A percentile compares a stretch with the other conserved stretches of the same genome.
phyloP scores from a whole-genome alignment of 2,113 vertebrate genomes.

The Vidua chalybeata region DNA sequence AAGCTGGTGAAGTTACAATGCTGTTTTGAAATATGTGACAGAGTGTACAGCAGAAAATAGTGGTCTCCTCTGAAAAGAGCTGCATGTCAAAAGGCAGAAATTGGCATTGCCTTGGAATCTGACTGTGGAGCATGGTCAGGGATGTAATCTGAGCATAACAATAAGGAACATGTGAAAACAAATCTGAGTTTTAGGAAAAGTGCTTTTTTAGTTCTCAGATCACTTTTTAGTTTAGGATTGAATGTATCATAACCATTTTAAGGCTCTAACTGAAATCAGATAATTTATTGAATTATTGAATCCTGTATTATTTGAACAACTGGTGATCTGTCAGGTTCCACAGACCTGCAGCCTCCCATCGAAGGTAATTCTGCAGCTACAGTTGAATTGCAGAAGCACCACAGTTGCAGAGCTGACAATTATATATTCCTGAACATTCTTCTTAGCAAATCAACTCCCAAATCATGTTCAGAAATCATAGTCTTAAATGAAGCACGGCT shows the following conservation, averaged over 20 bases:
- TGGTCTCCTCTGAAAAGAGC: not conserved
- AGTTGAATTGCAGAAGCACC: not conserved
- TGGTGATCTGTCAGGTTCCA: not conserved
- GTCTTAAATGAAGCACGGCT: slow-evolving; percentile 19
- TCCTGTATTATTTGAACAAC: not conserved
- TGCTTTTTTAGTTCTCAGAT: not conserved
- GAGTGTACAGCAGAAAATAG: not conserved
- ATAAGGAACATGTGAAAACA: rapidly evolving
- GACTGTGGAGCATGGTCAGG: rapidly evolving
- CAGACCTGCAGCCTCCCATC: not conserved
- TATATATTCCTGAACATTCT: not conserved
- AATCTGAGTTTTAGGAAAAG: not conserved
- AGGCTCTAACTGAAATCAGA: not conserved
- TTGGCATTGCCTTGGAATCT: not conserved
- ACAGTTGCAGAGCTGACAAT: not conserved
- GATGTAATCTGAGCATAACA: not conserved
- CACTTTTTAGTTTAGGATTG: not conserved
- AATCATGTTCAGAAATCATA: not conserved
- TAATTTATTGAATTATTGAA: not conserved
- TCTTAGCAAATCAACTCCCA: not conserved
- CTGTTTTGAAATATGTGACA: not conserved
- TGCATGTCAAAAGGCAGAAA: not conserved
- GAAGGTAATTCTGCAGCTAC: not conserved
- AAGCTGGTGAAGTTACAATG: not conserved
- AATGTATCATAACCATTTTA: not conserved